Conservation (phyloP, 2,888 invertebrate species). For the Drosophila multiciliata region DNA sequence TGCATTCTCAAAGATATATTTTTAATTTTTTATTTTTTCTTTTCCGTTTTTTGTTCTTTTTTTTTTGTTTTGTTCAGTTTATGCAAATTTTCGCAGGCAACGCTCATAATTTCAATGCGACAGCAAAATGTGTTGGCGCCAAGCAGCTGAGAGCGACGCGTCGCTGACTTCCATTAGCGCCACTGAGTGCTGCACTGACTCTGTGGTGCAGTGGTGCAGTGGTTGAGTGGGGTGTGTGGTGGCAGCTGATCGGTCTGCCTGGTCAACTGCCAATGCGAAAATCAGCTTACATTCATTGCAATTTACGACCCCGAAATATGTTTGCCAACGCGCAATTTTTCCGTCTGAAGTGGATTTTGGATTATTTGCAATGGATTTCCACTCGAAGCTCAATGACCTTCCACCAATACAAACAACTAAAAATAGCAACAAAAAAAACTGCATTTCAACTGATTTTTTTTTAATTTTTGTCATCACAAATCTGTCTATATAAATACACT, state of each 20-base stretch:
- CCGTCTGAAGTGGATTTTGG: conserved; percentile 56
- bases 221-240: not conserved
- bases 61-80: conserved; percentile 40
- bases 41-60: conserved; percentile 22
- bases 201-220: not conserved
- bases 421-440: conserved; percentile 8
- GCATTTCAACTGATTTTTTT: conserved; percentile 36
- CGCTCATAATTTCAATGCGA: conserved; percentile 75
- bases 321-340: conserved; percentile 36
- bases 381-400: conserved; percentile 65
- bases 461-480: conserved; percentile 46
- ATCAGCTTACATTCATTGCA: conserved; percentile 61
- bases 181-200: conserved; percentile 1
- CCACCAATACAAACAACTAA: not conserved
- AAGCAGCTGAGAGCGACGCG: conserved; percentile 34
- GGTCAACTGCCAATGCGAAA: conserved; percentile 44
- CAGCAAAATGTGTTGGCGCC: conserved; percentile 78
- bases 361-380: conserved; percentile 40
- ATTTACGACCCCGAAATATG: conserved; percentile 58
- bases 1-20: conserved; percentile 41
- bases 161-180: conserved; percentile 62
- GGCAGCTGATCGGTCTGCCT: conserved; percentile 8
- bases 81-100: conserved; percentile 69
- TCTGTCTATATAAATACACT: conserved; percentile 20
- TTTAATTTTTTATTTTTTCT: conserved; percentile 29